These are phyloP conservation scores for Plebejus anna DNA, from an alignment of 2,888 invertebrate species.

Conservation along the genomic window DNA sequence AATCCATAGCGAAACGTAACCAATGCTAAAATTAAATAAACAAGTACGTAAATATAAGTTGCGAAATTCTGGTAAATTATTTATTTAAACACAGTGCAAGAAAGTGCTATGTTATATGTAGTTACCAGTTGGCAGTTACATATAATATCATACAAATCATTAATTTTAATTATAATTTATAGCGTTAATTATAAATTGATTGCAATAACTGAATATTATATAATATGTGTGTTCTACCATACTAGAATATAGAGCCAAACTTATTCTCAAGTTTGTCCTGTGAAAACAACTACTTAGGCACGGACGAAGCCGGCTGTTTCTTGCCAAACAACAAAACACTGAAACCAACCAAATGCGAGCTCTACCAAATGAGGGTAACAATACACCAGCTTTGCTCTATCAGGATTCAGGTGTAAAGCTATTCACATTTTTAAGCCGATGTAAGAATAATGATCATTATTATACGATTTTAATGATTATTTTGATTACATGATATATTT, in stretches of 20 bases:
- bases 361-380: neutral
- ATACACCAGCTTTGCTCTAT: neutral
- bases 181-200: neutral
- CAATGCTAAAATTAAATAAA: neutral
- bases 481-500: no score
- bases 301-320: neutral
- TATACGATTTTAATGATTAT: no score
- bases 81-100: neutral
- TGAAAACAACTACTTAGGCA: slow-evolving; percentile 8
- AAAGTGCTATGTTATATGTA: neutral
- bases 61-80: neutral
- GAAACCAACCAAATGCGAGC: neutral
- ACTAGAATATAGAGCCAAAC: neutral
- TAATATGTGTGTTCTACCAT: neutral
- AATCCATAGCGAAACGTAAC: neutral
- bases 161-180: neutral
- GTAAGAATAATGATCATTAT: no score
- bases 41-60: neutral
- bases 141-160: neutral
- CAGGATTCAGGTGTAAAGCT: neutral
- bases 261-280: neutral
- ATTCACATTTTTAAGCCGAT: neutral
- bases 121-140: neutral
- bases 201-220: neutral
- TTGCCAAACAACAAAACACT: neutral